A percentile compares a stretch with the other conserved stretches of the same genome.
phyloP scores from a whole-genome alignment of 2,113 vertebrate genomes.

The Salvelinus sp. region DNA sequence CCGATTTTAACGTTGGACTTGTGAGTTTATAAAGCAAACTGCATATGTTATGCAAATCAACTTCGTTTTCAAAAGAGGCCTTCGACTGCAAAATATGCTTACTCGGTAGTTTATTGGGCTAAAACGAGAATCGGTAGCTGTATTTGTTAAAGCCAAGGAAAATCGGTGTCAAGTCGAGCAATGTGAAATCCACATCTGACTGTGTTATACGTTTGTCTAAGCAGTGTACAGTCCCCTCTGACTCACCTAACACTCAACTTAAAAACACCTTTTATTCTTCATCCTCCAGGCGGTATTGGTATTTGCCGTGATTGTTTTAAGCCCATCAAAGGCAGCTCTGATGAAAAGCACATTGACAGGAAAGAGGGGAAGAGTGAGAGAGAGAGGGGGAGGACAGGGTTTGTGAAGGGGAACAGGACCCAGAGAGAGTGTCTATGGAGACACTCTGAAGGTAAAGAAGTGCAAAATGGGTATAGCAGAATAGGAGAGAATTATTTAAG shows the following conservation, averaged over 20 bases:
- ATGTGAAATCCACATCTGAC: constrained; percentile 1
- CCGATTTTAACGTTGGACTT: not conserved
- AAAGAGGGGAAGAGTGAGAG: not conserved
- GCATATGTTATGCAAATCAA: constrained; percentile 34
- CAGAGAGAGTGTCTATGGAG: constrained; percentile 38
- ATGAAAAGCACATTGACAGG: constrained; percentile 47
- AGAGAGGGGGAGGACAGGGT: constrained; percentile 6
- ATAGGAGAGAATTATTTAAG: constrained; percentile 40
- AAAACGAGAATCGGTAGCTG: not conserved
- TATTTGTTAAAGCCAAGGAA: constrained; percentile 1
- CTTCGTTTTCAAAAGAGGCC: not conserved
- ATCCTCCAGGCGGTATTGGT: constrained; percentile 11
- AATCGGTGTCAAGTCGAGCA: not conserved
- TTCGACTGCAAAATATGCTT: constrained; percentile 2
- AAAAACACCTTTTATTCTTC: constrained; percentile 13
- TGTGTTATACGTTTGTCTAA: not conserved
- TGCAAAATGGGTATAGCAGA: not conserved
- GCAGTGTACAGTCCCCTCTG: constrained; percentile 9
- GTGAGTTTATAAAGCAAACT: constrained; percentile 14
- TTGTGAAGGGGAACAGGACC: constrained; percentile 61
- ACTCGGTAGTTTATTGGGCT: not conserved
- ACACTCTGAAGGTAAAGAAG: constrained; percentile 38
- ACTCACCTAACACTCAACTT: constrained; percentile 10
- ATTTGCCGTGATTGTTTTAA: constrained; percentile 30
- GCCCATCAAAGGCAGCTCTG: constrained; percentile 19